These are phyloP conservation scores for Eristalinus sepulchralis DNA, from an alignment of 2,888 invertebrate species.

Conservation along the genomic window DNA sequence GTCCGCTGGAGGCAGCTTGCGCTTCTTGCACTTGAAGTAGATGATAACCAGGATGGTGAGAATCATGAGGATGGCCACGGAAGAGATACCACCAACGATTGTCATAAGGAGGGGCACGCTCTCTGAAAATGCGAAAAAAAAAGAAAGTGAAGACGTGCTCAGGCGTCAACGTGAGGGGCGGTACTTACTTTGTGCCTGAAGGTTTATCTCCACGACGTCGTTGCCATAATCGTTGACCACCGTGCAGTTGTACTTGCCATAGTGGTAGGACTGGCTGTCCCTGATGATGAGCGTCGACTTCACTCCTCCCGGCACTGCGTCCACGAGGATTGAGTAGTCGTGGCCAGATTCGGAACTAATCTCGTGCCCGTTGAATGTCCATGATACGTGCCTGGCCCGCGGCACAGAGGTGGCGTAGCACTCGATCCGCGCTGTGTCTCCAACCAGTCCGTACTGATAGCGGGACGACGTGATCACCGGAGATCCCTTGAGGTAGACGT, in stretches of 20 bases:
- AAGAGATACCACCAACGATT: conserved; percentile 89
- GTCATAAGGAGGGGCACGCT: conserved; percentile 90
- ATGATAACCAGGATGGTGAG: conserved; percentile 91
- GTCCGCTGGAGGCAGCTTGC: conserved; percentile 80
- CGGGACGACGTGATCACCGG: conserved; percentile 91
- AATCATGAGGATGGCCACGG: conserved; percentile 91
- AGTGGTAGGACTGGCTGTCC: conserved; percentile 92
- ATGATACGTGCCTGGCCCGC: conserved; percentile 91
- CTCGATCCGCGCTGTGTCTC: conserved; percentile 91
- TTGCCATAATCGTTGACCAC: conserved; percentile 95
- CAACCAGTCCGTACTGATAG: conserved; percentile 91
- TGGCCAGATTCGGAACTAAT: conserved; percentile 87
- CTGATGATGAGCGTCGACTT: conserved; percentile 94
- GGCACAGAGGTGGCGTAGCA: conserved; percentile 95
- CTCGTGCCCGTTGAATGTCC: conserved; percentile 93
- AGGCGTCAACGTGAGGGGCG: neutral
- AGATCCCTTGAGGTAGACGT: conserved; percentile 90
- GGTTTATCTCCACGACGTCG: conserved; percentile 90
- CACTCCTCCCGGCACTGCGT: conserved; percentile 88
- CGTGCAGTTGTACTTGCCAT: conserved; percentile 96
- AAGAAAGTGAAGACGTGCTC: neutral
- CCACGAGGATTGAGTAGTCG: conserved; percentile 89
- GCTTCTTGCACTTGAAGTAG: conserved; percentile 84
- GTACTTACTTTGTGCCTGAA: conserved; percentile 93
- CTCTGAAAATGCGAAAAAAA: conserved; percentile 85